Evolutionary conservation across 2,113 vertebrate species (phyloP), one percentile per base, ranked within the genome.

Genomic region (Silurus meridionalis): DNA sequence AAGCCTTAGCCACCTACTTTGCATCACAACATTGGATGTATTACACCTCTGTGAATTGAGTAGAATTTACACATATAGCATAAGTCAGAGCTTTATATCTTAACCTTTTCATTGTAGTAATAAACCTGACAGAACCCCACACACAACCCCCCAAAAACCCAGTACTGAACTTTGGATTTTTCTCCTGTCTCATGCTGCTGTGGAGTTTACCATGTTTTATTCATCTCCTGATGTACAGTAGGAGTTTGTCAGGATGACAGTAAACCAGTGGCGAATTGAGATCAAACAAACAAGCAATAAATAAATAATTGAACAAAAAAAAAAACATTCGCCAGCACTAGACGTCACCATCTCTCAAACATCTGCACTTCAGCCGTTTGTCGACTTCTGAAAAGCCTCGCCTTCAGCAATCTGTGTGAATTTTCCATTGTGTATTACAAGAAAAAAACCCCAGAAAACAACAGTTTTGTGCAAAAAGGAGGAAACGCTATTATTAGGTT

Each of bases 241-340:
- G 2, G 23, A 74, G 57, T 84, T 77, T 78, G 72, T 66, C 83
- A 85, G 72, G 74, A 53, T 64, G 74, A 79, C 60, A 78, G 50
- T 55, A 46, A 79, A 37, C 74, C 21, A 21, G 50, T 46, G 25
- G 6, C 46, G 72, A 66, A 78, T 15, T n/a, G 46, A 53, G 58
- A 78, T 77, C 72, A 53, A 78, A 77, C 19, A 10, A 74, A 74
- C 61, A 15, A 17, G 37, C 37, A 37, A 37, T 37, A 37, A 37
- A 37, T 37, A 37, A 37, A 37, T 37, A 37, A 37, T 37, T 37
- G 37, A 10, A 23, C 52, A 14, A 72, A 50, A 48, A 21, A 25
- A 48, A 66, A 52, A 10, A 23, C 25, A 25, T 75, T 85, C n/a
- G 4, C 71, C 57, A 50, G 48, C 46, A 11, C 53, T 50, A 48